phyloP scores from a whole-genome alignment of 2,113 vertebrate species.

The Zosterops japonicus region DNA sequence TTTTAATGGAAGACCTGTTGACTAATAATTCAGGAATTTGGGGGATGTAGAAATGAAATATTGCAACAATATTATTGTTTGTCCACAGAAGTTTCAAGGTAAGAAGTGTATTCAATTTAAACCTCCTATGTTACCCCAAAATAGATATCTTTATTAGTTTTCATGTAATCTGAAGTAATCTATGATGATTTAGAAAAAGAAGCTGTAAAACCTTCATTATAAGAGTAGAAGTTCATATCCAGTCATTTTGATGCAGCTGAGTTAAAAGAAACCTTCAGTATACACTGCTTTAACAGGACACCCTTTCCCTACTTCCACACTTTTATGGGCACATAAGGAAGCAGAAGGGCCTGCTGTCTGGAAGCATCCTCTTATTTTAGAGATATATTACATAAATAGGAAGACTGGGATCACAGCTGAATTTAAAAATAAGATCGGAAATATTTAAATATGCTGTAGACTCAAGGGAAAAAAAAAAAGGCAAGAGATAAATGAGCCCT shows the following conservation, averaged over 20 bases:
- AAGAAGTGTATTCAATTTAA: neutral
- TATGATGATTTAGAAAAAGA: neutral
- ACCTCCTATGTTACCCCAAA: neutral
- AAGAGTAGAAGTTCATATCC: neutral
- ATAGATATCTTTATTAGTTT: neutral
- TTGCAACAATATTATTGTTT: neutral
- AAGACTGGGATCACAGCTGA: neutral
- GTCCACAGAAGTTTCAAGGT: slow-evolving; percentile 1
- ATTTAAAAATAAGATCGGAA: neutral
- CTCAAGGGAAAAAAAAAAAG: no score
- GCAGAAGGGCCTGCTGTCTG: neutral
- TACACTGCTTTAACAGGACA: neutral
- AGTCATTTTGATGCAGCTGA: neutral
- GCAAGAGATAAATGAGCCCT: neutral
- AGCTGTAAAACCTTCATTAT: neutral
- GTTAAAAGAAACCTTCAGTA: neutral
- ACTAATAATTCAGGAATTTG: slow-evolving; percentile 72
- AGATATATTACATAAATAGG: neutral
- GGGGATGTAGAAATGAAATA: slow-evolving; percentile 49
- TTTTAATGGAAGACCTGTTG: slow-evolving; percentile 76
- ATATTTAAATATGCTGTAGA: neutral
- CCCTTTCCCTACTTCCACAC: neutral
- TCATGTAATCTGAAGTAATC: neutral
- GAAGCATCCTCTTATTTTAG: neutral
- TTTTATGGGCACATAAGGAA: neutral